Base-by-base conservation (phyloP, 2,888 invertebrate genomes). In the Parnassius mnemosyne region DNA sequence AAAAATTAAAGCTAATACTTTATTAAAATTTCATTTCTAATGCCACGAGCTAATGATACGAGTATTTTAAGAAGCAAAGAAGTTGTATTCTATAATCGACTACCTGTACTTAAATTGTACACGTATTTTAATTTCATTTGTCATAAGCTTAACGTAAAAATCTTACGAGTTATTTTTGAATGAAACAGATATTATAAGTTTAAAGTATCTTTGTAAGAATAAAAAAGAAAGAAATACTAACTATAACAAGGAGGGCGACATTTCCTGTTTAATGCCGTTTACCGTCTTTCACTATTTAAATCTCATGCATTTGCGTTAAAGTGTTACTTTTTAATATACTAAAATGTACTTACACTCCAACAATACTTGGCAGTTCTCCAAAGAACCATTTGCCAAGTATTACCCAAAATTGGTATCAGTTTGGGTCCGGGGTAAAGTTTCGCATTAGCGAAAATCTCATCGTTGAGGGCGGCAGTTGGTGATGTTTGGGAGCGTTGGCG, bases 401-500 rank as follows among this genome's bases (percentile, higher is more conserved):
- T 97, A 10, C 97, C 96, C 12, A 96, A 80, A 57, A 96, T 91
- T 0, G 96, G 96, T 43, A 96, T 85, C 0, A 96, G 95, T 76
- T 93, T 95, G 0, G 96, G 97, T 9, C 97, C 97, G 0, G 97
- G 96, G 78, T 96, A 96, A 0, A 96, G 94, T 80, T 93, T 93
- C 0, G 91, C 92, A 62, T 86, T 89, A 1, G 87, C 75, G 65
- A 89, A 85, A 13, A 89, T 78, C 72, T 92, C 91, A 49, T 87
- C 88, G 47, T 73, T 86, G 0, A 91, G 64, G 3, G 84, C 86
- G 0, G 89, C 89, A 0, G 88, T 83, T 3, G 91, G 88, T 0
- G 91, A 91, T 10, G 91, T 79, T 80, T 90, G 89, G 66, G 91
- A 91, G 1, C 80, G 82, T 60, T 89, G 85, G 0, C 90, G 79